Evolutionary conservation across 2,797 vertebrate species (phyloP).

Genomic region (Gephyroberyx darwinii): DNA sequence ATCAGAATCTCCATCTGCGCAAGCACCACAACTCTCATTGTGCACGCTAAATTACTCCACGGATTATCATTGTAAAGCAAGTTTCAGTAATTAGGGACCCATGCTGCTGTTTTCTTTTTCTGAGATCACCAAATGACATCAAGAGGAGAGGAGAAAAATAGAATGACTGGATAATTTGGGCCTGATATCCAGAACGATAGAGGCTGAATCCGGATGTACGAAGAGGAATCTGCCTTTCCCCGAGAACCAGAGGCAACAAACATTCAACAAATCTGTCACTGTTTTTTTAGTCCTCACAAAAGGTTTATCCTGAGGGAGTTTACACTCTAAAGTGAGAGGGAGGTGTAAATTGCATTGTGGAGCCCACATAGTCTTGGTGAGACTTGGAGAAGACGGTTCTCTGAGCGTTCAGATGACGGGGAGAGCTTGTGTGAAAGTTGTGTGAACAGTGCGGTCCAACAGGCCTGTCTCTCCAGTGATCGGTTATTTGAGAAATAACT

Average conservation of each 20-base stretch:
- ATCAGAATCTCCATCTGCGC: slow-evolving; percentile 99
- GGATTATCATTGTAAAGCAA: slow-evolving; percentile 99
- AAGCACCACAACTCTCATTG: slow-evolving; percentile 89
- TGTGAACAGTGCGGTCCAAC: slow-evolving; percentile 48
- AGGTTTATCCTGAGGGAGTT: slow-evolving; percentile 66
- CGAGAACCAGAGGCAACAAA: slow-evolving; percentile 28
- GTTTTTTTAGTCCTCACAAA: slow-evolving; percentile 48
- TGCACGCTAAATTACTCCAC: slow-evolving; percentile 99
- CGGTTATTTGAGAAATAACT: slow-evolving; percentile 74
- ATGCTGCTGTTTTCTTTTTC: slow-evolving; percentile 90
- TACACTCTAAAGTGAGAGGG: slow-evolving; percentile 66
- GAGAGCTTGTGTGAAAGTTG: slow-evolving; percentile 51
- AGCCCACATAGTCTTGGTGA: slow-evolving; percentile 40
- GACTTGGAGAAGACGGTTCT: slow-evolving; percentile 37
- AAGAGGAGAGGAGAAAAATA: slow-evolving; percentile 68
- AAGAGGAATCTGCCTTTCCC: slow-evolving; percentile 46
- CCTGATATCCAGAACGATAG: slow-evolving; percentile 67
- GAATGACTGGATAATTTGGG: slow-evolving; percentile 77
- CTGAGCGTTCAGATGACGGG: slow-evolving; percentile 42
- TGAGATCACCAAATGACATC: slow-evolving; percentile 67
- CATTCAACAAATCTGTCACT: slow-evolving; percentile 52
- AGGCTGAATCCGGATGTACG: slow-evolving; percentile 24
- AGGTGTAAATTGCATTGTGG: slow-evolving; percentile 77
- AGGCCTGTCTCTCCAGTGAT: slow-evolving; percentile 63
- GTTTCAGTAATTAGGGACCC: slow-evolving; percentile 96